Conservation (phyloP, 2,888 invertebrate genomes). For the Leucania comma region DNA sequence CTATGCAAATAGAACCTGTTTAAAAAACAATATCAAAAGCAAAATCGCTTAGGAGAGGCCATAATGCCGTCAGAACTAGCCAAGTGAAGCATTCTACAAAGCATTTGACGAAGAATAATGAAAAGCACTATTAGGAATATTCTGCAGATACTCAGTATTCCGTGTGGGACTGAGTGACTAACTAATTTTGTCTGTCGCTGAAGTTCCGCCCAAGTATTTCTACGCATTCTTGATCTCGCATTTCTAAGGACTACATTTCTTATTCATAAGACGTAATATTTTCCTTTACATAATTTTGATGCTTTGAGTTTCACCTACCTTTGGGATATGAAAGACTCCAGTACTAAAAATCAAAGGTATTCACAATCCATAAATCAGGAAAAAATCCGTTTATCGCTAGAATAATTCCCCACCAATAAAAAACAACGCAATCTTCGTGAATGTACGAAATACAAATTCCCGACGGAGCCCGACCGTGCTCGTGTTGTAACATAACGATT, state of each 20-base stretch:
- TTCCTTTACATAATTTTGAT: neutral
- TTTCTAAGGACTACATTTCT: neutral
- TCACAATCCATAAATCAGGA: constrained; percentile 13
- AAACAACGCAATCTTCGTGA: constrained; percentile 49
- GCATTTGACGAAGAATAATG: constrained; percentile 3
- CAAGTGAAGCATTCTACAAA: constrained; percentile 5
- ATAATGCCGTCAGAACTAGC: neutral
- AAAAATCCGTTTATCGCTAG: constrained; percentile 25
- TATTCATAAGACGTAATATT: neutral
- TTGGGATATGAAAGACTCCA: neutral
- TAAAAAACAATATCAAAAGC: too few relatives aligned
- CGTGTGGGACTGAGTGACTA: constrained; percentile 5
- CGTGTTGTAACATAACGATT: constrained; percentile 60
- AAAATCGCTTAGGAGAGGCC: neutral
- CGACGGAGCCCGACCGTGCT: constrained; percentile 36
- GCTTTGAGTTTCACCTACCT: neutral
- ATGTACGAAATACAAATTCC: constrained; percentile 47
- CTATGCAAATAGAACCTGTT: neutral
- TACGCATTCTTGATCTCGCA: neutral
- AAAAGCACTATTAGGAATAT: constrained; percentile 16
- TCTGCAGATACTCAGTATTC: neutral
- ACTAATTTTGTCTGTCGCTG: neutral
- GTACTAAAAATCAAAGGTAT: constrained; percentile 22
- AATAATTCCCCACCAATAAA: constrained; percentile 39
- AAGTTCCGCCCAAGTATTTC: constrained; percentile 21